Conservation (phyloP, 2,888 invertebrate genomes). For the Megalurothrips usitatus region DNA sequence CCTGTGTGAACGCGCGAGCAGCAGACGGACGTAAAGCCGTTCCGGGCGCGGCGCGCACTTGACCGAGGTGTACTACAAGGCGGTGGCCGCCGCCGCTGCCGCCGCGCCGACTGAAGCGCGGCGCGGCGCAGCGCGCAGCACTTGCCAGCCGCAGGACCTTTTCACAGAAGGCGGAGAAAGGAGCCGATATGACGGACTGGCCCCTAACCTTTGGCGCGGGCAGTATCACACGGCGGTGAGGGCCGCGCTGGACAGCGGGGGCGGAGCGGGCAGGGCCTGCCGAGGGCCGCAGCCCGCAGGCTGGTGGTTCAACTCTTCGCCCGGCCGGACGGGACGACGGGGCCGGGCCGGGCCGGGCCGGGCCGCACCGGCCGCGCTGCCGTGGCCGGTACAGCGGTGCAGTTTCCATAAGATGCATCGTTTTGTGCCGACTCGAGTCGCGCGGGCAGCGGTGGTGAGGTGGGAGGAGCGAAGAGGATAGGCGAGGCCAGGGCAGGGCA, state of each 20-base stretch:
- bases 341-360: background rate
- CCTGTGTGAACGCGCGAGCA: too few species aligned
- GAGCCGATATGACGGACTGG: conserved; percentile 3
- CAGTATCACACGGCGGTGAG: background rate
- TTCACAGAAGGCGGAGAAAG: conserved; percentile 17
- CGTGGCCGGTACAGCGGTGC: background rate
- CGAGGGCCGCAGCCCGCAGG: too few species aligned
- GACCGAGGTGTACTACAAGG: too few species aligned
- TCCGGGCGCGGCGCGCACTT: too few species aligned
- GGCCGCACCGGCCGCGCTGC: background rate
- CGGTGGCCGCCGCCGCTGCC: background rate
- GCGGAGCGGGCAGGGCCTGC: background rate
- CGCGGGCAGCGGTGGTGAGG: too few species aligned
- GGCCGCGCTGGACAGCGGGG: background rate
- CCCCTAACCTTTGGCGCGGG: conserved; percentile 19
- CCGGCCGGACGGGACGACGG: background rate
- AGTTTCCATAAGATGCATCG: too few species aligned
- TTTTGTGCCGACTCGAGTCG: too few species aligned
- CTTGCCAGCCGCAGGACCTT: background rate
- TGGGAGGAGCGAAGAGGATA: too few species aligned
- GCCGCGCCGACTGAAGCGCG: background rate
- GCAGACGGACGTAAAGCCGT: too few species aligned
- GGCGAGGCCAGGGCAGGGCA: too few species aligned
- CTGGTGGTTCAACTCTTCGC: too few species aligned
- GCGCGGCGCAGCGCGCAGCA: background rate